Conservation (phyloP, 2,888 invertebrate species). For the Polylopha cassiicola region DNA sequence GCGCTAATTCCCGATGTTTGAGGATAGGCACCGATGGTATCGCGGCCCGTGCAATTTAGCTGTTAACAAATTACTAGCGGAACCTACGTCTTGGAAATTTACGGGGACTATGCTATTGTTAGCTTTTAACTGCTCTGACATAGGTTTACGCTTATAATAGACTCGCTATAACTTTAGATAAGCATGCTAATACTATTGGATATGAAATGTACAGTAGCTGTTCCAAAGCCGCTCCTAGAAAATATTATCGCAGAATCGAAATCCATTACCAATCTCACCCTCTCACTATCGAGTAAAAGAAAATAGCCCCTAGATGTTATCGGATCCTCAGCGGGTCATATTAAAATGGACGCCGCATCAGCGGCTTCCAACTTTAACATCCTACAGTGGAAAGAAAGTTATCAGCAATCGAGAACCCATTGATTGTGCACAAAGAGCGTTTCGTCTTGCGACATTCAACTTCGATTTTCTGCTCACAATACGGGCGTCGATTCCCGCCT, state of each 20-base stretch:
- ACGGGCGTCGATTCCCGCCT: conserved; percentile 63
- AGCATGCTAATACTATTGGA: too few relatives aligned
- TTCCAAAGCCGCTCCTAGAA: too few relatives aligned
- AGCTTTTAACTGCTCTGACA: conserved; percentile 13
- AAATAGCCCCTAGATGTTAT: conserved; percentile 8
- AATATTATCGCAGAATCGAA: conserved; percentile 9
- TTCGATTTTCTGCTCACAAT: conserved; percentile 71
- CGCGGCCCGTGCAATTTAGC: conserved; percentile 19
- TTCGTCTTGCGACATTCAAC: conserved; percentile 66
- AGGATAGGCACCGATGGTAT: conserved; percentile 24
- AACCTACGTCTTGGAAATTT: conserved; percentile 22
- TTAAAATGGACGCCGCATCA: conserved; percentile 44
- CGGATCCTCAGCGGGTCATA: conserved; percentile 18
- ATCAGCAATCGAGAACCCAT: conserved; percentile 70
- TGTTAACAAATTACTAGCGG: conserved; percentile 22
- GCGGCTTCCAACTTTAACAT: conserved; percentile 55
- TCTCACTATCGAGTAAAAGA: conserved; percentile 15
- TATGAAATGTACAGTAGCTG: too few relatives aligned
- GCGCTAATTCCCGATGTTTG: conserved; percentile 34
- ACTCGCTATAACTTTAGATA: conserved; percentile 18
- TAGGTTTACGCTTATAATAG: conserved; percentile 13
- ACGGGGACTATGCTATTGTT: conserved; percentile 22
- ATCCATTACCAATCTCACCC: conserved; percentile 8
- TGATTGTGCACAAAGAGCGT: conserved; percentile 70
- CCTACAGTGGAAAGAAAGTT: conserved; percentile 63